Percentiles rank a stretch among this genome's conserved stretches.
phyloP scores from a whole-genome alignment of 2,113 vertebrate genomes.

The Sorex araneus region DNA sequence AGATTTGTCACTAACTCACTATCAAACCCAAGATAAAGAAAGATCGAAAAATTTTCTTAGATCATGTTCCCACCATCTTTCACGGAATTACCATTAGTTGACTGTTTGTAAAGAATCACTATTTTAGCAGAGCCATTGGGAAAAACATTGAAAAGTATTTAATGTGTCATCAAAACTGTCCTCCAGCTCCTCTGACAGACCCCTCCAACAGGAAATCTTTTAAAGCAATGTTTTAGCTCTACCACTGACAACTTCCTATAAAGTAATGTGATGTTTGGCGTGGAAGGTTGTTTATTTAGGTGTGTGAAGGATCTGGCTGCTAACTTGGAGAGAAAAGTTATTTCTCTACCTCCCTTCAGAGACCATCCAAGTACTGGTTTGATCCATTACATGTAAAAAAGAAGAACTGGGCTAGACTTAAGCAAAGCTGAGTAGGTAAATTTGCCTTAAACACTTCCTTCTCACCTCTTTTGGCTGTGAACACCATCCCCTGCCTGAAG shows the following conservation, averaged over 20 bases:
- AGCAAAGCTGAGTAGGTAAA: constrained; percentile 21
- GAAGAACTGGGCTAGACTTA: constrained; percentile 46
- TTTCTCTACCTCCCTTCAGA: constrained; percentile 83
- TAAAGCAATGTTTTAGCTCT: constrained; percentile 68
- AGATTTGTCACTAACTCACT: constrained; percentile 28
- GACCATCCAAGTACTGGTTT: constrained; percentile 79
- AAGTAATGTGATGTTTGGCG: constrained; percentile 85
- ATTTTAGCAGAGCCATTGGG: constrained; percentile 8
- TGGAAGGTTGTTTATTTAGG: constrained; percentile 87
- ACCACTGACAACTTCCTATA: constrained; percentile 78
- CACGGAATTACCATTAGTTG: constrained; percentile 64
- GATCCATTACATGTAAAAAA: constrained; percentile 78
- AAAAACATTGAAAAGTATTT: constrained; percentile 9
- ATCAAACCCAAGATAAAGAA: not conserved
- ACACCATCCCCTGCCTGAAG: too few species aligned
- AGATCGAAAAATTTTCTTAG: not conserved
- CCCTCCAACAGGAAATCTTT: constrained; percentile 64
- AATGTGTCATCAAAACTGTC: constrained; percentile 39
- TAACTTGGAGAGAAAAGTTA: constrained; percentile 83
- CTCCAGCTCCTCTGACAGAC: constrained; percentile 54
- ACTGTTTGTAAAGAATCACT: constrained; percentile 53
- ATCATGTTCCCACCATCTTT: constrained; percentile 41
- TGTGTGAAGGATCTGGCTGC: constrained; percentile 85
- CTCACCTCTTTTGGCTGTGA: not conserved
- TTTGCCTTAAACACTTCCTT: not conserved